phyloP scores from a whole-genome alignment of 1,140 invertebrate species.

The Brachionus plicatilis region DNA sequence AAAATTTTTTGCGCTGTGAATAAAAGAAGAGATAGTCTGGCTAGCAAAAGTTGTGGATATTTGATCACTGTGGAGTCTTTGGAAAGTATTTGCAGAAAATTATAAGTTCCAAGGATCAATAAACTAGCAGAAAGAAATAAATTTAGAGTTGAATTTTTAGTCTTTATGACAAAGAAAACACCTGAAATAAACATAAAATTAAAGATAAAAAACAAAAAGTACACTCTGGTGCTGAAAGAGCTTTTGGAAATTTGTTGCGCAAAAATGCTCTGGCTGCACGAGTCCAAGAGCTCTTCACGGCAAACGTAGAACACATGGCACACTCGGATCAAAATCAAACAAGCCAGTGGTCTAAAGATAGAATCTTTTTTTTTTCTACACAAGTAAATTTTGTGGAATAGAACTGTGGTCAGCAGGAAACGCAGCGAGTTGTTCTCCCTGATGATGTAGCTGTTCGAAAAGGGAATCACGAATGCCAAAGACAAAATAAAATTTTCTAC shows the following conservation, averaged over 20 bases:
- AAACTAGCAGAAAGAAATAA: background rate
- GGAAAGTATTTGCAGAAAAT: background rate
- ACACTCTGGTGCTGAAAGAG: background rate
- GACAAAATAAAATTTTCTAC: background rate
- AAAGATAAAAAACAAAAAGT: background rate
- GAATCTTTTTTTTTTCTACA: background rate
- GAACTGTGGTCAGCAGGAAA: background rate
- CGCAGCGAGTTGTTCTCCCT: slow-evolving; percentile 20
- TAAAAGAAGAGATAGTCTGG: background rate
- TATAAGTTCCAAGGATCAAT: background rate
- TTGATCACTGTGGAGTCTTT: background rate
- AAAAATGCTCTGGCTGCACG: background rate
- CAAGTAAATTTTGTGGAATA: background rate
- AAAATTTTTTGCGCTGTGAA: background rate
- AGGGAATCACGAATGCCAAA: background rate
- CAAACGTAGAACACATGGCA: slow-evolving; percentile 28
- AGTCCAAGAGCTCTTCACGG: background rate
- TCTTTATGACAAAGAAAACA: background rate
- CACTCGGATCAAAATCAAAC: background rate
- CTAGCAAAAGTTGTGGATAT: background rate
- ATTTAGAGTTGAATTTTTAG: background rate
- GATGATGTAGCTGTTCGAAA: slow-evolving; percentile 16
- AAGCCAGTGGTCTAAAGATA: background rate
- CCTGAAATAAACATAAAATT: background rate
- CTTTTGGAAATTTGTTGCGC: background rate